These are phyloP conservation scores for Tetrao urogallus DNA, from an alignment of 2,113 vertebrate genomes.

Conservation along the genomic window DNA sequence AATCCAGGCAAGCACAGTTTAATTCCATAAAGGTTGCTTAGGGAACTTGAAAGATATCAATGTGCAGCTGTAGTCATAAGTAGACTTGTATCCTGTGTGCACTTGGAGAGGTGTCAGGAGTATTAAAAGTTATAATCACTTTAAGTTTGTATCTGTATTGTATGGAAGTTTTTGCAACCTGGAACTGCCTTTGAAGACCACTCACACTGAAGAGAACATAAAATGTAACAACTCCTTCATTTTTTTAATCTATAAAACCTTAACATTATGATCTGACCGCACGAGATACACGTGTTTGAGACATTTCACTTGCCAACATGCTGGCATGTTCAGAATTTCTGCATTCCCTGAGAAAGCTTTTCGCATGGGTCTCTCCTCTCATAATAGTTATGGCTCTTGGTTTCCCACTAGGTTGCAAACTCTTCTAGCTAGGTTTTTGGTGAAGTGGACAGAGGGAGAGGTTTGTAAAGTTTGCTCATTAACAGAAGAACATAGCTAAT, in stretches of 20 bases:
- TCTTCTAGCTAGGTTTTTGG: neutral
- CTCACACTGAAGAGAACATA: neutral
- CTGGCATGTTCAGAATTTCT: neutral
- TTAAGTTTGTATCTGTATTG: neutral
- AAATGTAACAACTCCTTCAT: neutral
- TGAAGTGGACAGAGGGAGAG: neutral
- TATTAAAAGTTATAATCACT: neutral
- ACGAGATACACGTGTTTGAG: rapidly evolving
- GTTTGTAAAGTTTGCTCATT: conserved; percentile 6
- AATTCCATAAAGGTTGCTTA: neutral
- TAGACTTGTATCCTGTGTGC: rapidly evolving
- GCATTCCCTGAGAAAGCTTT: neutral
- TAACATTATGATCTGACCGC: rapidly evolving
- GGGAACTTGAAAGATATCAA: neutral
- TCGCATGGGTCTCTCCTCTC: neutral
- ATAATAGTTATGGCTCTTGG: neutral
- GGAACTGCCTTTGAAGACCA: neutral
- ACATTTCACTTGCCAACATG: neutral
- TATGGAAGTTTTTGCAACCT: neutral
- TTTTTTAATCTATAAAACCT: neutral
- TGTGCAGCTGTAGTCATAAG: neutral
- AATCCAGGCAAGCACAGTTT: neutral
- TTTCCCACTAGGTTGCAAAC: neutral
- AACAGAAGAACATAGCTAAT: neutral
- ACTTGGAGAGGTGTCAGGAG: neutral